Conservation (phyloP, 2,797 vertebrate genomes). For the Gymnodraco acuticeps region DNA sequence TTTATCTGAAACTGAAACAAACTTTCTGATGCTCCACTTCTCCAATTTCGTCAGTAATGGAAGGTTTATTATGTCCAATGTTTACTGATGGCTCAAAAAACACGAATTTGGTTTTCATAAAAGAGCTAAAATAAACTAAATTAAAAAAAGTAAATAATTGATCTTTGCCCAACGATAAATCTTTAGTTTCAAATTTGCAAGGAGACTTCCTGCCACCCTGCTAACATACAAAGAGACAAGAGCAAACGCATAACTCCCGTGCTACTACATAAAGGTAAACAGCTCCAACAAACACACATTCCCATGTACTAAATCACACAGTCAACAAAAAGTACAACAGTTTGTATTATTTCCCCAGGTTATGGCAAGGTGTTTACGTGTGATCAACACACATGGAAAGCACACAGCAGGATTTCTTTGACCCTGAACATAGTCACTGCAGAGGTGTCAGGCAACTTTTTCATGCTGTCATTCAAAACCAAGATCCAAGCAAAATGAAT, state of each 20-base stretch:
- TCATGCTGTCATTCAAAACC: constrained; percentile 60
- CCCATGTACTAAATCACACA: constrained; percentile 22
- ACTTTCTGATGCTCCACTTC: neutral
- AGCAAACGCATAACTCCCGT: neutral
- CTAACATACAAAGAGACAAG: neutral
- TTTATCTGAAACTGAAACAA: constrained; percentile 2
- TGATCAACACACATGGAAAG: constrained; percentile 56
- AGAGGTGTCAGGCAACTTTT: constrained; percentile 58
- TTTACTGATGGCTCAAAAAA: neutral
- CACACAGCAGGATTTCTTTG: constrained; percentile 37
- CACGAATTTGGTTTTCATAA: no score
- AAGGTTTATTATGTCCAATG: neutral
- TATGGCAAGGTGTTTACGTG: constrained; percentile 43
- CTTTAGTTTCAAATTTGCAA: neutral
- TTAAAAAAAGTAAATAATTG: neutral
- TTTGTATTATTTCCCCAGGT: constrained; percentile 22
- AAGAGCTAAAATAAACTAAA: neutral
- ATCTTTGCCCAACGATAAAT: neutral
- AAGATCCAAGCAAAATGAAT: constrained; percentile 54
- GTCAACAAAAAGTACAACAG: constrained; percentile 9
- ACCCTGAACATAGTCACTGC: constrained; percentile 39
- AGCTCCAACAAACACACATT: constrained; percentile 22
- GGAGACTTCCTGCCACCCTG: neutral
- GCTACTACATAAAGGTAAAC: constrained; percentile 1
- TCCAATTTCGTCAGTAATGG: neutral